Evolutionary conservation across 2,888 invertebrate genomes (phyloP).

Genomic region (Drosophila ezoana): DNA sequence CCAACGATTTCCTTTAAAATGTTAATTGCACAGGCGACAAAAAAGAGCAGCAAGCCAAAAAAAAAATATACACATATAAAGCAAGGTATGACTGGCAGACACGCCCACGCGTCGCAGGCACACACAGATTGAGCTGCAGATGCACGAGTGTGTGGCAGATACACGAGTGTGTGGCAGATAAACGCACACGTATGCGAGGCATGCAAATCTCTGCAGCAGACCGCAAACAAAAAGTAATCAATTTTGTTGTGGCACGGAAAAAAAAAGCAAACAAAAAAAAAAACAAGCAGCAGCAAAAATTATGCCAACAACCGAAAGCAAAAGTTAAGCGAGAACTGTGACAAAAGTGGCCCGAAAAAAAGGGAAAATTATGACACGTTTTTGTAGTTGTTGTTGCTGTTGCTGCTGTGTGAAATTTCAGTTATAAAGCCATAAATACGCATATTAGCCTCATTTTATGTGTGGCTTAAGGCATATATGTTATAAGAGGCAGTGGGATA

Average conservation of each 20-base stretch:
- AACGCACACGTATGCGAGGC: slow-evolving; percentile 21
- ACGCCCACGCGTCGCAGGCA: slow-evolving; percentile 43
- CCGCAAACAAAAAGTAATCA: slow-evolving; percentile 47
- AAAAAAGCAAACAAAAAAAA: slow-evolving; percentile 7
- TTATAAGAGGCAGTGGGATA: neutral
- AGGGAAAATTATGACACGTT: slow-evolving; percentile 74
- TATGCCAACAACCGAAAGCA: slow-evolving; percentile 62
- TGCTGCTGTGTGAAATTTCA: slow-evolving; percentile 45
- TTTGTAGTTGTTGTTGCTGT: slow-evolving; percentile 6
- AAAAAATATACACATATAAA: neutral
- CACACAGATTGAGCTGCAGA: slow-evolving; percentile 27
- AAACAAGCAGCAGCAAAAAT: slow-evolving; percentile 29
- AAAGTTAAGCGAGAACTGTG: slow-evolving; percentile 59
- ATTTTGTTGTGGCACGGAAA: slow-evolving; percentile 46
- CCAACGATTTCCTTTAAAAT: slow-evolving; percentile 42
- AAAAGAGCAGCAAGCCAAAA: slow-evolving; percentile 13
- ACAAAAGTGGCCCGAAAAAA: slow-evolving; percentile 37
- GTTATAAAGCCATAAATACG: slow-evolving; percentile 69
- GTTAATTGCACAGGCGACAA: slow-evolving; percentile 55
- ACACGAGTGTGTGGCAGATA: neutral
- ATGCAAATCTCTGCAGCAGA: slow-evolving; percentile 51
- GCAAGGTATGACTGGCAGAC: slow-evolving; percentile 22
- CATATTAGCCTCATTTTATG: slow-evolving; percentile 78
- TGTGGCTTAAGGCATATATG: slow-evolving; percentile 24
- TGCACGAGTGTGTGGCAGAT: neutral